Evolutionary conservation across 2,797 vertebrate genomes (phyloP), one percentile per base, ranked within the genome.

Genomic region (Esox lucius): DNA sequence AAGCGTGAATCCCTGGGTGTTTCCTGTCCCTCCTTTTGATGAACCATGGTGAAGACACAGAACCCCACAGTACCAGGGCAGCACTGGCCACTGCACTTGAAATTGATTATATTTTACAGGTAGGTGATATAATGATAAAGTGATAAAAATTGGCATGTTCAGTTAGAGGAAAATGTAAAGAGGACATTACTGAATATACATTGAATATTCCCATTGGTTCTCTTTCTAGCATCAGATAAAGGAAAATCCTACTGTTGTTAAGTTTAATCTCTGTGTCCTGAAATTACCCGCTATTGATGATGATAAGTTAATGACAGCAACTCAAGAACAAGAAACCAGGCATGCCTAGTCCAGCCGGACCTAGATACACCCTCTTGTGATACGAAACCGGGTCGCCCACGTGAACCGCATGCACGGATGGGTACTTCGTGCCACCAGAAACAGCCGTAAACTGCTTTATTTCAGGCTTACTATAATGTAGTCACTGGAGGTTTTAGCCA

Each of bases 11-110:
- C 62, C 77, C 62, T 77, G 84, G 79, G 85, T 49, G 80, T 61
- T 83, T 80, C 72, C 83, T 48, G 1, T 77, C 73, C 74, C 80
- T 75, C 62, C 61, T 72, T 76, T 33, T 72, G 85, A 86, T 72
- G 85, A 86, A 84, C 90, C 90, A n/a, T 77, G 72, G 73, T 79
- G 69, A 72, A 88, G 91, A 94, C 79, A 84, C 94, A 72, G 87
- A 94, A 71, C 79, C 94, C 93, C 91, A 92, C 89, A 12, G 92
- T 74, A 88, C 91, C 85, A 95, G 92, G 86, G 92, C 80, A 1
- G 92, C 85, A 83, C 88, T 92, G 56, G 88, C 93, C 89, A 96
- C 90, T 17, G 94, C 91, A 90, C 93, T 96, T 91, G n/a, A 53
- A 16, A 53, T n/a, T 19, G 5, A n/a, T 56, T n/a, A 56, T 15